phyloP scores from a whole-genome alignment of 2,888 invertebrate species.

The Galerucella calmariensis region DNA sequence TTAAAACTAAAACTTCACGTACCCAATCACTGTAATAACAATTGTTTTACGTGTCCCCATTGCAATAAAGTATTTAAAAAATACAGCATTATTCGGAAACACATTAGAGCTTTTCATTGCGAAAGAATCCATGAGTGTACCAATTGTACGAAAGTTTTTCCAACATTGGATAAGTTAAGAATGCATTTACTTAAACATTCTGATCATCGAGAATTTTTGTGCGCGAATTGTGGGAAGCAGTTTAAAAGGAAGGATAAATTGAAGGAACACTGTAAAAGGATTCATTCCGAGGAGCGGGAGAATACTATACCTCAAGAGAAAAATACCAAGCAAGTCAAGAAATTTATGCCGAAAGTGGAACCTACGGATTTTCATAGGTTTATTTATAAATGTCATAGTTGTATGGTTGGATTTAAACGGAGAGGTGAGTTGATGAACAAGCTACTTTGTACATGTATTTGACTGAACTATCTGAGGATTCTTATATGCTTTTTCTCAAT shows the following conservation, averaged over 20 bases:
- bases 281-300: constrained; percentile 67
- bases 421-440: constrained; percentile 69
- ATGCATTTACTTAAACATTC: constrained; percentile 78
- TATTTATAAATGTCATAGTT: constrained; percentile 81
- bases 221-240: constrained; percentile 80
- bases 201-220: constrained; percentile 74
- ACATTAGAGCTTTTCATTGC: constrained; percentile 79
- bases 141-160: constrained; percentile 77
- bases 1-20: constrained; percentile 75
- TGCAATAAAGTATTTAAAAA: constrained; percentile 76
- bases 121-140: constrained; percentile 75
- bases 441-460: too few species aligned
- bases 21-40: constrained; percentile 72
- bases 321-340: constrained; percentile 58
- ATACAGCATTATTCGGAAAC: constrained; percentile 70
- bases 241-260: constrained; percentile 82
- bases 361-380: constrained; percentile 78
- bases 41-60: constrained; percentile 75
- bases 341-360: constrained; percentile 69
- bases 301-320: constrained; percentile 61
- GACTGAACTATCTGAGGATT: too few species aligned
- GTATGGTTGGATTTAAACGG: constrained; percentile 81
- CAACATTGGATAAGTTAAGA: constrained; percentile 76
- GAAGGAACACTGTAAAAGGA: constrained; percentile 77
- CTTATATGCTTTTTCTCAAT: too few species aligned